These are phyloP conservation scores for Pelvicachromis taeniatus DNA, from an alignment of 2,113 vertebrate species.

Conservation along the genomic window DNA sequence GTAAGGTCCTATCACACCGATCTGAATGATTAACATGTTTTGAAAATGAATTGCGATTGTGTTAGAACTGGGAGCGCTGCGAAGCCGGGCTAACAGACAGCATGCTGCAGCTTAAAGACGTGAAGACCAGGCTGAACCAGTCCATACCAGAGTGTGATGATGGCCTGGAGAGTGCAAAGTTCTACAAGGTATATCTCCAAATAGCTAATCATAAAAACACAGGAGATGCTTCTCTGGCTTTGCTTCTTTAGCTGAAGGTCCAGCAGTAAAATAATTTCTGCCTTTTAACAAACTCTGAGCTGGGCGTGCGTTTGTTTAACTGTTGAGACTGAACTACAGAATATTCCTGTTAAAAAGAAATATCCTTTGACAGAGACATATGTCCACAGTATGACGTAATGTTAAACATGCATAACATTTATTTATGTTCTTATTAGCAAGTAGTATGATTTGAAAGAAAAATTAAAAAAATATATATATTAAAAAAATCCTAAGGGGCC, in stretches of 20 bases:
- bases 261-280: neutral
- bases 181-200: conserved; percentile 72
- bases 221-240: neutral
- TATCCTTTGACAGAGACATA: neutral
- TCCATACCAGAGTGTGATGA: conserved; percentile 76
- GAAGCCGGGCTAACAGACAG: conserved; percentile 71
- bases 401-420: neutral
- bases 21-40: neutral
- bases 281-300: neutral
- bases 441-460: neutral
- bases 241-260: neutral
- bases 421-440: neutral
- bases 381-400: too few species aligned
- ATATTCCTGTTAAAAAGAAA: neutral
- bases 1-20: neutral
- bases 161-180: conserved; percentile 71
- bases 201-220: neutral
- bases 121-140: conserved; percentile 73
- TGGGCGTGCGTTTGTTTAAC: neutral
- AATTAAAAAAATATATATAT: too few species aligned
- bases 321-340: neutral
- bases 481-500: too few species aligned
- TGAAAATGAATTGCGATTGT: neutral
- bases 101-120: conserved; percentile 63
- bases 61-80: conserved; percentile 83